Conservation (phyloP, 2,888 invertebrate species). For the Galerucella nymphaeae region DNA sequence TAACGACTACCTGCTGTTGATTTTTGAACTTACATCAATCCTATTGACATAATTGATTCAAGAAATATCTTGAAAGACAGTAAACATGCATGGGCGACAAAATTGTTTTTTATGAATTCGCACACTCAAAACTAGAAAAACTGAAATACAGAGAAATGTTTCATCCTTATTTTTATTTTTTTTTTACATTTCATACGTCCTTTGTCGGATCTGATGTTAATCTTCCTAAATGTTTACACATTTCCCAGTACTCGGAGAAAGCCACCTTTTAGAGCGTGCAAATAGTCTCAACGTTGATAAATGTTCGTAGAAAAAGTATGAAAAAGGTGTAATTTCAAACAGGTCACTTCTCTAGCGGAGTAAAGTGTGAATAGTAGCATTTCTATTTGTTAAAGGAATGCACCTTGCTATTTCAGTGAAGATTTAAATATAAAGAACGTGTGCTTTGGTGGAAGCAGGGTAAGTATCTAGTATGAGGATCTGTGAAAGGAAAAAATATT, state of each 20-base stretch:
- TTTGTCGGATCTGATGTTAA: conserved; percentile 45
- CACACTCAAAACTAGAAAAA: not conserved
- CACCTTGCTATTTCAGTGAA: not conserved
- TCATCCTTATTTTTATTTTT: conserved; percentile 15
- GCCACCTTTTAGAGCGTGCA: conserved; percentile 41
- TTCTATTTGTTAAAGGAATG: conserved; percentile 7
- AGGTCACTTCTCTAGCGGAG: conserved; percentile 25
- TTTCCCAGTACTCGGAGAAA: conserved; percentile 44
- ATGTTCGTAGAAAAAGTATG: conserved; percentile 19
- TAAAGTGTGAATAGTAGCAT: conserved; percentile 25
- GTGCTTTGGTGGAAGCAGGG: not conserved
- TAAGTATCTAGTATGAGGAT: no score
- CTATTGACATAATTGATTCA: no score
- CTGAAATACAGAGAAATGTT: not conserved
- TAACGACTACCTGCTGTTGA: no score
- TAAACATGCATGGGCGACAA: not conserved
- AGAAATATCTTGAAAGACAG: no score
- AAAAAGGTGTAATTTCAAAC: conserved; percentile 25
- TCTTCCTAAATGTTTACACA: conserved; percentile 49
- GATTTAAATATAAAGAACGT: conserved; percentile 1
- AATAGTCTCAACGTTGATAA: conserved; percentile 37
- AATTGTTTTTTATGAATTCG: not conserved
- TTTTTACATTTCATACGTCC: conserved; percentile 34
- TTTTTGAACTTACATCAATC: no score
- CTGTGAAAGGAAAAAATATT: no score